Evolutionary conservation across 2,888 invertebrate genomes (phyloP).

Genomic region (Xestoiulus laeticollis): DNA sequence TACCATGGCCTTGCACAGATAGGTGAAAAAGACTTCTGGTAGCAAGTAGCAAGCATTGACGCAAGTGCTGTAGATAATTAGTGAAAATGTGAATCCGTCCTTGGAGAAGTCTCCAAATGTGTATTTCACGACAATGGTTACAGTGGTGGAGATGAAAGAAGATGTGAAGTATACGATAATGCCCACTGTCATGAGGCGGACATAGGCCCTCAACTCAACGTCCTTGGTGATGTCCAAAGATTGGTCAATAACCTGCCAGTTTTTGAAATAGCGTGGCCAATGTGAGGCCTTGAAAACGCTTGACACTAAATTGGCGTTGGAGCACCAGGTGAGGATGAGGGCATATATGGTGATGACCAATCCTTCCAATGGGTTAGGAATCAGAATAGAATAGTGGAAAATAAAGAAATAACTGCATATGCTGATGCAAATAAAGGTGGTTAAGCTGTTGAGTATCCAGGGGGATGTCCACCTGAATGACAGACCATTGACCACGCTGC

Average conservation of each 20-base stretch:
- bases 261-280: constrained; percentile 2
- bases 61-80: not conserved
- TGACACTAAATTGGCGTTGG: not conserved
- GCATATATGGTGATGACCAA: not conserved
- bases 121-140: not conserved
- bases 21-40: not conserved
- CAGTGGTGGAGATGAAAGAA: no score
- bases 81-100: not conserved
- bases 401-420: not conserved
- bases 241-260: not conserved
- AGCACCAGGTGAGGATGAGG: not conserved
- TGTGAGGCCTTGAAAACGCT: not conserved
- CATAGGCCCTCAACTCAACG: not conserved
- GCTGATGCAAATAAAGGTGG: not conserved
- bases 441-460: not conserved
- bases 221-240: not conserved
- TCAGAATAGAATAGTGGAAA: not conserved
- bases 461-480: not conserved
- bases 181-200: not conserved
- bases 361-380: not conserved
- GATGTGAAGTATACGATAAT: no score
- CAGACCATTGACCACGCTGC: not conserved
- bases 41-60: not conserved
- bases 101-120: not conserved
- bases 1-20: not conserved